Evolutionary conservation across 1,140 invertebrate genomes (phyloP).

Genomic region (Diabrotica virgifera): DNA sequence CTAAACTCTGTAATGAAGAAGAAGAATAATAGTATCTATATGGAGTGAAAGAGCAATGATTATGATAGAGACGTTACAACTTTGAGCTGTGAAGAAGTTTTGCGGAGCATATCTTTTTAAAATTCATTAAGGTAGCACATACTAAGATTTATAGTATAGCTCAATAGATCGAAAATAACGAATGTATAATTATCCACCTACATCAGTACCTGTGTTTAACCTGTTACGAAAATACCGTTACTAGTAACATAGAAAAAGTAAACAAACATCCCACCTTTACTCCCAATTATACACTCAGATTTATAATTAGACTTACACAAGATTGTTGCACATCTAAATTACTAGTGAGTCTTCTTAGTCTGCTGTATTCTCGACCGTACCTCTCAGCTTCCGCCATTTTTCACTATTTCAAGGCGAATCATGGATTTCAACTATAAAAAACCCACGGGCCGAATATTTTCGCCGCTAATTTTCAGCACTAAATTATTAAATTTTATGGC

Average conservation of each 20-base stretch:
- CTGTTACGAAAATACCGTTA: neutral
- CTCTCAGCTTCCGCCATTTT: slow-evolving; percentile 35
- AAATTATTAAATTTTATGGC: neutral
- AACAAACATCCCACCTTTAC: neutral
- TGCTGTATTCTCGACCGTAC: slow-evolving; percentile 63
- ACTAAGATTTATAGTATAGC: too few relatives aligned
- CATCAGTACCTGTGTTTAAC: neutral
- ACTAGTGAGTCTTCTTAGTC: slow-evolving; percentile 60
- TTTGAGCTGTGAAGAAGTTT: too few relatives aligned
- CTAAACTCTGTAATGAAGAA: too few relatives aligned
- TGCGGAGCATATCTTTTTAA: too few relatives aligned
- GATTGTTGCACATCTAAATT: slow-evolving; percentile 58
- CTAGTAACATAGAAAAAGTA: neutral
- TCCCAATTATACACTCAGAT: neutral
- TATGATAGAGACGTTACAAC: too few relatives aligned
- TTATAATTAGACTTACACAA: slow-evolving; percentile 52
- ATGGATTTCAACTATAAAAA: neutral
- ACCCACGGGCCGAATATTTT: neutral
- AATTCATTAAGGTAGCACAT: too few relatives aligned
- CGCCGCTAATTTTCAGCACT: neutral
- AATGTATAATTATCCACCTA: too few relatives aligned
- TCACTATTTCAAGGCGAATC: neutral
- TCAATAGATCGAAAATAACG: too few relatives aligned
- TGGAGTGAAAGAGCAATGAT: too few relatives aligned
- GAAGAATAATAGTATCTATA: too few relatives aligned